Evolutionary conservation across 2,797 vertebrate genomes (phyloP).

Genomic region (Propithecus perrieri): DNA sequence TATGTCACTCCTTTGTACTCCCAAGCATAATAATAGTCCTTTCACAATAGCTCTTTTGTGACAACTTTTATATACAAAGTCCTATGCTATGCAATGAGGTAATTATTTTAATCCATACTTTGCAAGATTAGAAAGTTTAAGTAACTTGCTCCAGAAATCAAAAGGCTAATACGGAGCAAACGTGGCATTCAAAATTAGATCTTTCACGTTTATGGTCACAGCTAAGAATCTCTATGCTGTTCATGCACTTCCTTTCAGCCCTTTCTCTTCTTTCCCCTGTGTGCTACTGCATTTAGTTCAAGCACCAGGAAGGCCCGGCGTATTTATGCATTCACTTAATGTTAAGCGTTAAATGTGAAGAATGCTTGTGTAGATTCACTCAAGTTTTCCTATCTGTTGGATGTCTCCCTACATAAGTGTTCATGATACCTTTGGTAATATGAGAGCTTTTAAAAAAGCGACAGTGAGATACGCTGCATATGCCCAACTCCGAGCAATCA

Average conservation of each 20-base stretch:
- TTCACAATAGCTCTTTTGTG: not conserved
- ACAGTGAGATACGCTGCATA: not conserved
- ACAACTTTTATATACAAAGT: not conserved
- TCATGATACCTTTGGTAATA: not conserved
- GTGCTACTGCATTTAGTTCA: not conserved
- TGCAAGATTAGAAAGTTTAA: not conserved
- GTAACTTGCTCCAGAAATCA: not conserved
- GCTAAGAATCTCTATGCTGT: not conserved
- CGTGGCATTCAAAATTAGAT: not conserved
- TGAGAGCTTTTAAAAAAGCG: not conserved
- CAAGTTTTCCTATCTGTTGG: not conserved
- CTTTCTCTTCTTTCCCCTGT: not conserved
- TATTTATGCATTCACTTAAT: not conserved
- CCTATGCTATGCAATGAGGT: not conserved
- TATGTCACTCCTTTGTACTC: not conserved
- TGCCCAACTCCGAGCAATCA: not conserved
- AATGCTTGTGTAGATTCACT: not conserved
- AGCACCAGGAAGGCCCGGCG: rapidly evolving
- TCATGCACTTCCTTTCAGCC: rapidly evolving
- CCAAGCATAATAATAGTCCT: not conserved
- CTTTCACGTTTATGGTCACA: not conserved
- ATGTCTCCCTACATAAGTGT: not conserved
- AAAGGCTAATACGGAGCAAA: not conserved
- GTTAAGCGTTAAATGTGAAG: not conserved
- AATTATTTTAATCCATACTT: not conserved